phyloP scores from a whole-genome alignment of 2,797 vertebrate genomes.

The Silurus aristotelis region DNA sequence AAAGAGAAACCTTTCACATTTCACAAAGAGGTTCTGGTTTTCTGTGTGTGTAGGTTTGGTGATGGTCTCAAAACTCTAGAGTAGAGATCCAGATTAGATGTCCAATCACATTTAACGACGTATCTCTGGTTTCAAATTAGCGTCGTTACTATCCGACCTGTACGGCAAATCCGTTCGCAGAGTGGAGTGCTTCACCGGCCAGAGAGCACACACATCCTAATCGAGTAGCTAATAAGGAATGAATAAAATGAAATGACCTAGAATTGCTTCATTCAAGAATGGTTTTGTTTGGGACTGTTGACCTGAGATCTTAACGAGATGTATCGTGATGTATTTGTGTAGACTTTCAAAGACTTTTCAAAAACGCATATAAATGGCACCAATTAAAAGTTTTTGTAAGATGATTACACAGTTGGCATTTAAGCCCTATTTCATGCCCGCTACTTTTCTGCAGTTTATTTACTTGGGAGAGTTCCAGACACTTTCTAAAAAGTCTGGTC shows the following conservation, averaged over 20 bases:
- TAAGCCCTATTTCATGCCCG: not conserved
- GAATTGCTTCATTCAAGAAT: not conserved
- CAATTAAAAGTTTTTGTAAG: not conserved
- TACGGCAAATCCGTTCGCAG: not conserved
- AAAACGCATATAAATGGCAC: too few relatives aligned
- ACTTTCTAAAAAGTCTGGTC: not conserved
- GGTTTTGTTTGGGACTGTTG: not conserved
- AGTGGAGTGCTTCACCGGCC: not conserved
- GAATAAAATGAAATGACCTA: not conserved
- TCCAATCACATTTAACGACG: too few relatives aligned
- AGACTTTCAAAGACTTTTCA: not conserved
- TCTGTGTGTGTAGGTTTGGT: not conserved
- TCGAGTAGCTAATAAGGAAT: not conserved
- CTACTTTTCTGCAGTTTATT: not conserved
- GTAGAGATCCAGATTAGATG: not conserved
- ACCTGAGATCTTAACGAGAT: not conserved
- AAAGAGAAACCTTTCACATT: not conserved
- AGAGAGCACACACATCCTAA: not conserved
- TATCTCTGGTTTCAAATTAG: not conserved
- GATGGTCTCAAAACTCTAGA: not conserved
- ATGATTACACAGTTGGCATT: not conserved
- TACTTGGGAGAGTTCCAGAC: not conserved
- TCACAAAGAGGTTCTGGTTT: not conserved
- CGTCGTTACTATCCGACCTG: not conserved
- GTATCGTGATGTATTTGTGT: not conserved